These are phyloP conservation scores for Sebastolobus altivelis DNA, from an alignment of 2,797 vertebrate species.

Conservation along the genomic window DNA sequence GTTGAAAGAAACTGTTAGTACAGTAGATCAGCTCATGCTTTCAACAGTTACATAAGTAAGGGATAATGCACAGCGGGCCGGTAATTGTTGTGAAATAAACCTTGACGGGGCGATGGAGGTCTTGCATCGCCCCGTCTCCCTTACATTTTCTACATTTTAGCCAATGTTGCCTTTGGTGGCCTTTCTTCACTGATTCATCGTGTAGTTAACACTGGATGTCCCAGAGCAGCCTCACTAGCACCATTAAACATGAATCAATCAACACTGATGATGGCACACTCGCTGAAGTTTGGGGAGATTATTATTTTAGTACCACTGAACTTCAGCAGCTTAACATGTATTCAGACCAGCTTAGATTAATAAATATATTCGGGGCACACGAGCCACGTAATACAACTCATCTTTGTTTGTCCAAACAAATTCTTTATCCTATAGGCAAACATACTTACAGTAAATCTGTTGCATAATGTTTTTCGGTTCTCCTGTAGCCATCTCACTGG, in stretches of 20 bases:
- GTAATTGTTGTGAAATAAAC: no score
- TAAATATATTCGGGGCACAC: slow-evolving; percentile 19
- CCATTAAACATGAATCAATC: slow-evolving; percentile 20
- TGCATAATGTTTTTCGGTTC: slow-evolving; percentile 48
- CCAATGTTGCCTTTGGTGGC: slow-evolving; percentile 1
- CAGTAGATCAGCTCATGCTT: slow-evolving; percentile 43
- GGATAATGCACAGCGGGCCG: no score
- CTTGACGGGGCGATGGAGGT: no score
- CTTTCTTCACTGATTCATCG: slow-evolving; percentile 18
- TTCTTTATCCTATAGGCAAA: slow-evolving; percentile 16
- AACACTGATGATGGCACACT: not conserved
- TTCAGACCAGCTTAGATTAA: slow-evolving; percentile 24
- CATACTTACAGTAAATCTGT: slow-evolving; percentile 33
- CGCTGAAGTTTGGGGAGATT: slow-evolving; percentile 7
- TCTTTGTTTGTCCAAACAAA: slow-evolving; percentile 16
- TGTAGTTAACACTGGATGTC: slow-evolving; percentile 2
- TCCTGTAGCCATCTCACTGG: not conserved
- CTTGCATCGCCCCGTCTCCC: no score
- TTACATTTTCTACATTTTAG: slow-evolving; percentile 15
- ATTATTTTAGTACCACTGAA: slow-evolving; percentile 22
- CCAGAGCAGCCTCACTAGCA: not conserved
- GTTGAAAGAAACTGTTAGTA: slow-evolving; percentile 16
- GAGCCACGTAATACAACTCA: slow-evolving; percentile 1
- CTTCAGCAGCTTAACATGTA: slow-evolving; percentile 37
- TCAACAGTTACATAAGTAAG: slow-evolving; percentile 50